A percentile compares a stretch with the other conserved stretches of the same genome.
phyloP scores from a whole-genome alignment of 35 echinoderm and acorn worm species.

The Ptychodera flava region DNA sequence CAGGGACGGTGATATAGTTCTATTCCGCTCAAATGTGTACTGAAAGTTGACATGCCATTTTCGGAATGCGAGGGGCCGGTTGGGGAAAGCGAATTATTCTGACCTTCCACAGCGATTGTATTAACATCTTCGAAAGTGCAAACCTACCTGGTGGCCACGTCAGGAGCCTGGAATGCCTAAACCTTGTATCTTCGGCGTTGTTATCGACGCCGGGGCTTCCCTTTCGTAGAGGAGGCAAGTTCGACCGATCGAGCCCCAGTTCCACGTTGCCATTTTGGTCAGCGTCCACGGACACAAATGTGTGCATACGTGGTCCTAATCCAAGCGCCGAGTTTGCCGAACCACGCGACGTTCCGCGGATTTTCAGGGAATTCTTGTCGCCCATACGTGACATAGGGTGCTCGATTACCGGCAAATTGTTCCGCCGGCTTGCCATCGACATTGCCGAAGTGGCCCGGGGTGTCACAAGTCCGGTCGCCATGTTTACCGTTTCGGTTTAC shows the following conservation, averaged over 20 bases:
- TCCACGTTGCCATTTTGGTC: neutral
- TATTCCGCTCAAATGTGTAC: too few relatives aligned
- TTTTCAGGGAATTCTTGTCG: slow-evolving; percentile 56
- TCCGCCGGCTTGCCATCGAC: slow-evolving; percentile 14
- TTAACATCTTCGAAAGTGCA: too few relatives aligned
- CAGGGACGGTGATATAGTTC: too few relatives aligned
- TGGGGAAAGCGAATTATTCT: too few relatives aligned
- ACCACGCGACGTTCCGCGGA: slow-evolving; percentile 5
- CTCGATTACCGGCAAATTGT: slow-evolving; percentile 83
- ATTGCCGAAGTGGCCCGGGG: slow-evolving; percentile 44
- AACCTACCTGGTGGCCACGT: slow-evolving; percentile 79
- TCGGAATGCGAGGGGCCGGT: too few relatives aligned
- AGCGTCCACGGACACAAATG: neutral
- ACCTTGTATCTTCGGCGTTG: neutral
- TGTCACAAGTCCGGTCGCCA: slow-evolving; percentile 49
- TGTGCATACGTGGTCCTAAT: neutral
- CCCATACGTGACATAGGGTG: slow-evolving; percentile 74
- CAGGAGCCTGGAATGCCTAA: slow-evolving; percentile 44
- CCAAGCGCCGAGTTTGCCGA: neutral
- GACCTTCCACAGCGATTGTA: too few relatives aligned
- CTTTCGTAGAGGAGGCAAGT: neutral
- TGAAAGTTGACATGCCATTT: too few relatives aligned
- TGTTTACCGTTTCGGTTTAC: neutral
- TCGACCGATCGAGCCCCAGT: neutral
- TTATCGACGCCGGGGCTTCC: neutral